Percentiles rank a stretch among this genome's conserved stretches.
phyloP scores from a whole-genome alignment of 2,797 vertebrate genomes.

The Macropus fuliginosus region DNA sequence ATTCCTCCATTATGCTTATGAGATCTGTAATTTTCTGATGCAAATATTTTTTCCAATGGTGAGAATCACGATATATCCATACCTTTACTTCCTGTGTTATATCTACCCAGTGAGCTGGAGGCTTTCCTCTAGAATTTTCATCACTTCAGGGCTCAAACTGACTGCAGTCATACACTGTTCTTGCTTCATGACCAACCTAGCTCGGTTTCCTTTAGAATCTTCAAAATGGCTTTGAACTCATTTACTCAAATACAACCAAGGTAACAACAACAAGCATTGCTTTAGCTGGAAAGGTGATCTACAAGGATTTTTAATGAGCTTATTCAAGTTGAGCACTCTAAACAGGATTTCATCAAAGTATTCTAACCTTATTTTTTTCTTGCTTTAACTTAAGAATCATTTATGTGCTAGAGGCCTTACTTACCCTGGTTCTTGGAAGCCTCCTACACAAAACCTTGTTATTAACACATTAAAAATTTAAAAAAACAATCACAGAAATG shows the following conservation, averaged over 20 bases:
- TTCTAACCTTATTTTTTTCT: constrained; percentile 54
- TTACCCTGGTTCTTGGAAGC: background rate
- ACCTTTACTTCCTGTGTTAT: background rate
- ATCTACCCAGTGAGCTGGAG: background rate
- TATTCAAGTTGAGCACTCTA: constrained; percentile 26
- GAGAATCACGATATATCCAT: background rate
- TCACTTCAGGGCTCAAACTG: background rate
- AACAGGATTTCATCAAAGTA: constrained; percentile 16
- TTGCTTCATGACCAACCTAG: background rate
- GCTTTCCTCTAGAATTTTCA: background rate
- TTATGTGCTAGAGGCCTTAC: background rate
- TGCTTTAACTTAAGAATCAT: constrained; percentile 56
- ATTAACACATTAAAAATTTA: background rate
- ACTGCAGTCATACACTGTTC: background rate
- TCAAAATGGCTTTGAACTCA: constrained; percentile 53
- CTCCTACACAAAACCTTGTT: constrained; percentile 1
- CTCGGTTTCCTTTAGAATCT: constrained; percentile 26
- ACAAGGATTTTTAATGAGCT: constrained; percentile 29
- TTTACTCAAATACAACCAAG: constrained; percentile 4
- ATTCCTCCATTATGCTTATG: constrained; percentile 6
- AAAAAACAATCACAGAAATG: background rate
- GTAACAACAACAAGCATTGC: background rate
- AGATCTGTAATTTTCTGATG: background rate
- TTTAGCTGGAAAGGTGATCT: constrained; percentile 36
- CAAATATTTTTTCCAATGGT: background rate